Evolutionary conservation across 2,888 invertebrate species (phyloP).

Genomic region (Hemithea aestivaria): DNA sequence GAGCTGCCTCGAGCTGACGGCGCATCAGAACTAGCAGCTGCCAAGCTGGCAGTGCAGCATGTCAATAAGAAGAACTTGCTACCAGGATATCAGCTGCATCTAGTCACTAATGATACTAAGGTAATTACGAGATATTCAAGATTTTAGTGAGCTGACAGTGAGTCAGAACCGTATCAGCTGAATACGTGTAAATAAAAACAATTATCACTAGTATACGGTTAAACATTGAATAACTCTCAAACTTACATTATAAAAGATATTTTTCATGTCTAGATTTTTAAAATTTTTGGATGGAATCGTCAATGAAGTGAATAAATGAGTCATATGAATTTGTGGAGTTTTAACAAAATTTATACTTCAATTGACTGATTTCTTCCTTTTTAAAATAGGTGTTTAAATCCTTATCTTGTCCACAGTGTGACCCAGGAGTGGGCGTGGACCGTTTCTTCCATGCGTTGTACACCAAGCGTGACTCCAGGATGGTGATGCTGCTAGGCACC

Average conservation of each 20-base stretch:
- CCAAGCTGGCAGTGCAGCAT: conserved; percentile 87
- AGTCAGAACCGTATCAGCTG: background rate
- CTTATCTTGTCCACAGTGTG: too few relatives aligned
- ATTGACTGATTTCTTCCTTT: too few relatives aligned
- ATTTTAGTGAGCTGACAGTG: too few relatives aligned
- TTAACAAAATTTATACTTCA: too few relatives aligned
- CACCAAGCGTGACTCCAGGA: conserved; percentile 84
- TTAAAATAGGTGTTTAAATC: too few relatives aligned
- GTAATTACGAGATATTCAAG: conserved; percentile 59
- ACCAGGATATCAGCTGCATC: conserved; percentile 85
- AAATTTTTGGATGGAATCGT: too few relatives aligned
- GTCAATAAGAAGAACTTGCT: conserved; percentile 85
- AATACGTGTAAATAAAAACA: too few relatives aligned
- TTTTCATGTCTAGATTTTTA: background rate
- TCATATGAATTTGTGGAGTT: too few relatives aligned
- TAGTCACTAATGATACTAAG: conserved; percentile 92
- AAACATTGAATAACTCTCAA: too few relatives aligned
- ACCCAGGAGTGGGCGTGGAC: conserved; percentile 94
- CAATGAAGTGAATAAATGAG: too few relatives aligned
- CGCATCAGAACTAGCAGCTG: conserved; percentile 86
- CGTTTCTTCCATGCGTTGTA: conserved; percentile 95
- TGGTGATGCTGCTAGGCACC: conserved; percentile 91
- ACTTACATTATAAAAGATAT: too few relatives aligned
- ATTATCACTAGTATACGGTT: too few relatives aligned
- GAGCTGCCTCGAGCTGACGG: conserved; percentile 84